Evolutionary conservation across 2,113 vertebrate species (phyloP).

Genomic region (Stigmatopora nigra): DNA sequence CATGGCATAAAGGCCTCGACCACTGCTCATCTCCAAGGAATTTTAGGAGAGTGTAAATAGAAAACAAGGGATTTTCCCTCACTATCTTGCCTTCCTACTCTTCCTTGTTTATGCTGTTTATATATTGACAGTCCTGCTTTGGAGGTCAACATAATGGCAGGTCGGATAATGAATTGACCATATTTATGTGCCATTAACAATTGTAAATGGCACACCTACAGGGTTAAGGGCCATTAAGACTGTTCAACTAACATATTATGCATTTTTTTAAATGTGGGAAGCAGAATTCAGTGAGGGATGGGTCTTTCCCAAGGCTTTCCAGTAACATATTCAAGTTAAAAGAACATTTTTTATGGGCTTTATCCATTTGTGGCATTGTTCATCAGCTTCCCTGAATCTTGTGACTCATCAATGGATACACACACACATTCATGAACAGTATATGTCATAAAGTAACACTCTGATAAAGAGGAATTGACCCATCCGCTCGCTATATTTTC

Average conservation of each 20-base stretch:
- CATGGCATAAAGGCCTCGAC: slow-evolving; percentile 24
- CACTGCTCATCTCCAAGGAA: slow-evolving; percentile 50
- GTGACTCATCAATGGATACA: slow-evolving; percentile 45
- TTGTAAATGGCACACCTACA: too few species aligned
- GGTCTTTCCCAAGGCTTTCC: slow-evolving; percentile 30
- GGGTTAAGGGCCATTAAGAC: too few species aligned
- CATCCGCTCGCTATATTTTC: slow-evolving; percentile 1
- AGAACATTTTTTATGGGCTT: slow-evolving; percentile 55
- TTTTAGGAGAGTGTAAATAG: slow-evolving; percentile 51
- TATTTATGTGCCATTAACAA: too few species aligned
- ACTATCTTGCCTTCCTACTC: slow-evolving; percentile 51
- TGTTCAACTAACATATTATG: too few species aligned
- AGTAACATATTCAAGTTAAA: slow-evolving; percentile 43
- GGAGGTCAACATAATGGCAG: slow-evolving; percentile 9
- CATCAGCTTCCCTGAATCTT: slow-evolving; percentile 62
- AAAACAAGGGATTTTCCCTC: slow-evolving; percentile 69
- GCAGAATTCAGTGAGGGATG: neutral
- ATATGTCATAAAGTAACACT: neutral
- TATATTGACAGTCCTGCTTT: slow-evolving; percentile 22
- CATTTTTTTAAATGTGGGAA: too few species aligned
- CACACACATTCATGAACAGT: neutral
- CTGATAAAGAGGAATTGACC: neutral
- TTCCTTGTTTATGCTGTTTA: neutral
- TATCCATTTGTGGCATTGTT: slow-evolving; percentile 46
- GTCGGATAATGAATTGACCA: too few species aligned